Evolutionary conservation across 2,797 vertebrate species (phyloP).

Genomic region (Crax fasciolata): DNA sequence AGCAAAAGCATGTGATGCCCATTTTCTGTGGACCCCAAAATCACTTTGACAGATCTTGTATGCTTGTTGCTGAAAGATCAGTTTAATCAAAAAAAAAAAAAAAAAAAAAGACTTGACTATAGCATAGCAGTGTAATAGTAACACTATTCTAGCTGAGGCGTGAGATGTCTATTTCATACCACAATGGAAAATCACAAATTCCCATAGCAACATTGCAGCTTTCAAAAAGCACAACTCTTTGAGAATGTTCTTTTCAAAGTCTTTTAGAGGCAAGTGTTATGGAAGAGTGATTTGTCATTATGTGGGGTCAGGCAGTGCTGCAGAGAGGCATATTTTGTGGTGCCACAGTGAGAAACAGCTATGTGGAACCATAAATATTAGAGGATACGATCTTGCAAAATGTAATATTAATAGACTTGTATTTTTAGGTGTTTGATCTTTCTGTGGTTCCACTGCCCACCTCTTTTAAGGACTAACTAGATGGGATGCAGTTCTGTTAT

Average conservation of each 20-base stretch:
- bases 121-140: background rate
- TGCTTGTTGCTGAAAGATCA: background rate
- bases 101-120: no score
- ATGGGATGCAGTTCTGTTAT: background rate
- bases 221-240: background rate
- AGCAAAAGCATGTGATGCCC: background rate
- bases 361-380: background rate
- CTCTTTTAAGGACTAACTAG: background rate
- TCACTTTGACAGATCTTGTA: background rate
- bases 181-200: background rate
- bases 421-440: background rate
- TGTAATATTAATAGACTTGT: background rate
- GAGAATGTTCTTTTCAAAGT: background rate
- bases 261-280: background rate
- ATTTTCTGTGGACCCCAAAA: background rate
- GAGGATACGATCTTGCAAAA: background rate
- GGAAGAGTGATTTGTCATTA: background rate
- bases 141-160: background rate
- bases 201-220: background rate
- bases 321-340: background rate
- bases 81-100: no score
- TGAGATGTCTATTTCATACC: background rate
- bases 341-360: background rate
- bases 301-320: background rate
- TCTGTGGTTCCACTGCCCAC: background rate